A percentile compares a stretch with the other conserved stretches of the same genome.
Evolutionary conservation across 2,797 vertebrate genomes (phyloP).

Genomic region (Lacerta agilis): DNA sequence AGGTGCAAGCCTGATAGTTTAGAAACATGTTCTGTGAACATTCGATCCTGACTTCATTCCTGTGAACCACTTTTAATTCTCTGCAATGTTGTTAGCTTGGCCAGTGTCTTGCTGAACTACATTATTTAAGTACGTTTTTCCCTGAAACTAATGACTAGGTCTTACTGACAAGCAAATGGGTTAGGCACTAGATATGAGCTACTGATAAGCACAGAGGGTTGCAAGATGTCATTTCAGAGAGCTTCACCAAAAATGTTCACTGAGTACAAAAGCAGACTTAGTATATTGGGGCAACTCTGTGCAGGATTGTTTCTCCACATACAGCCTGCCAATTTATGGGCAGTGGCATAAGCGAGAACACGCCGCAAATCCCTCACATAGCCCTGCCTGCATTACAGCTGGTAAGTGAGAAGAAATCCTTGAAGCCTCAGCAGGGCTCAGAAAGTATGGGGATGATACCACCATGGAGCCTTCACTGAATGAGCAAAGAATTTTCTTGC

Average conservation of each 20-base stretch:
- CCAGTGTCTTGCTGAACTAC: background rate
- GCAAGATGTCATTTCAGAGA: background rate
- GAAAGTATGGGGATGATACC: background rate
- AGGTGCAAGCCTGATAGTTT: background rate
- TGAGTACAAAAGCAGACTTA: background rate
- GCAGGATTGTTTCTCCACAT: background rate
- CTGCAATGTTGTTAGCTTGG: conserved; percentile 13
- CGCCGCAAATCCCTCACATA: too few species aligned
- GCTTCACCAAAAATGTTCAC: background rate
- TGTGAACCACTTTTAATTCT: background rate
- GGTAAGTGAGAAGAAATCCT: background rate
- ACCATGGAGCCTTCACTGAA: too few species aligned
- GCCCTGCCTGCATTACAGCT: background rate
- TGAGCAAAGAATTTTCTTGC: background rate
- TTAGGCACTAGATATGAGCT: background rate
- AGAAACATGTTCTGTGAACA: background rate
- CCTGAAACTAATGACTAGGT: background rate
- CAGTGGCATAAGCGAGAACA: background rate
- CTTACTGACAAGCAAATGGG: background rate
- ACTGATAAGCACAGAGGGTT: background rate
- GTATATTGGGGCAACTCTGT: too few species aligned
- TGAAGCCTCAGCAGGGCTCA: background rate
- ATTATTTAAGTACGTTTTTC: background rate
- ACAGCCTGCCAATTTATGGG: too few species aligned
- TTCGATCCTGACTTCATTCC: background rate